phyloP scores from a whole-genome alignment of 1,140 invertebrate species.

The Sarcophaga peregrina region DNA sequence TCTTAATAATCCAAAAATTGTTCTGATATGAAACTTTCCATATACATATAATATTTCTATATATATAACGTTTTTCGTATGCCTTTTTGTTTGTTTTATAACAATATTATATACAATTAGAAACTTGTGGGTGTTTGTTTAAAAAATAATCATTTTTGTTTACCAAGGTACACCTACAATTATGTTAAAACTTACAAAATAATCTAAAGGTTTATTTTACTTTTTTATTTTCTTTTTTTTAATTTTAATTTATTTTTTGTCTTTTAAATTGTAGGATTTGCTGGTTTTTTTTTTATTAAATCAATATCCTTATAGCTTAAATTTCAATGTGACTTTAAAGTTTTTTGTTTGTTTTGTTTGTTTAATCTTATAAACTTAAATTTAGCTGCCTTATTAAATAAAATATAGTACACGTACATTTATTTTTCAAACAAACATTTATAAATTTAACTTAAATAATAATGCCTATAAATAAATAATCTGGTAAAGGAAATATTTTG shows the following conservation, averaged over 20 bases:
- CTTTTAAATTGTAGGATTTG: background rate
- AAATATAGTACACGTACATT: slow-evolving; percentile 1
- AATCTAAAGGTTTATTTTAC: background rate
- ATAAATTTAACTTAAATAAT: background rate
- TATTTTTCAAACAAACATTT: background rate
- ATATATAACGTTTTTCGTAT: too few relatives aligned
- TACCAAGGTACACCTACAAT: slow-evolving; percentile 18
- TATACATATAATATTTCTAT: background rate
- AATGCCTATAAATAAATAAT: background rate
- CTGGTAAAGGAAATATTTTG: background rate
- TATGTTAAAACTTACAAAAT: background rate
- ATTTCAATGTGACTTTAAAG: background rate
- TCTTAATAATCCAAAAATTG: slow-evolving; percentile 1
- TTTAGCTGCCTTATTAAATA: slow-evolving; percentile 27
- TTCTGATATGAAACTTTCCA: slow-evolving; percentile 14
- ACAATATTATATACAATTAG: slow-evolving; percentile 12
- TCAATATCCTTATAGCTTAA: background rate
- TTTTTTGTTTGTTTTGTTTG: background rate
- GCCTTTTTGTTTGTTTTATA: background rate
- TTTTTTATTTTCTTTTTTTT: background rate
- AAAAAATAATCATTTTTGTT: background rate
- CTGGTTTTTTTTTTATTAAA: background rate
- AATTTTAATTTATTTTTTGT: background rate
- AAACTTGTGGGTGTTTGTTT: background rate
- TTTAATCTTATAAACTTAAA: slow-evolving; percentile 13